Base-by-base conservation (phyloP, 1,140 invertebrate species). In the Hylyphantes graminicola region DNA sequence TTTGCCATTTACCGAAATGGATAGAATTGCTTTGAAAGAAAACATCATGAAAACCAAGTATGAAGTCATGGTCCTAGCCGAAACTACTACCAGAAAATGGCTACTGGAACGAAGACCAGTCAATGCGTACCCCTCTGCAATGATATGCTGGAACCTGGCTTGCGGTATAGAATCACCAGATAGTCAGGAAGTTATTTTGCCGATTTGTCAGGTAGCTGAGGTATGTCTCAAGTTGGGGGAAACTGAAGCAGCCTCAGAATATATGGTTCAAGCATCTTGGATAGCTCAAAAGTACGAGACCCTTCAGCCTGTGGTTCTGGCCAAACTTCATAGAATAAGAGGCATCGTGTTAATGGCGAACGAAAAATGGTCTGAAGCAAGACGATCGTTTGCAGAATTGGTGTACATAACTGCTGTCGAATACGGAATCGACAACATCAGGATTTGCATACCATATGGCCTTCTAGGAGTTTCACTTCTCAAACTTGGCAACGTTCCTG, bases 141-240 rank as follows among this genome's bases (percentile, higher is more conserved):
- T 82, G 67, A 82, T 64, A 0, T 12, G 70, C 5, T 74, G 57
- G 53, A 82, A 82, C 19, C 74, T 65, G 51, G 70, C 80, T 11
- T 54, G n/a, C 63, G 80, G 64, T 4, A 7, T 82, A 7, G 12
- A 55, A 0, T 72, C 53, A 0, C 12, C n/a, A 17, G 48, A 82
- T 17, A 21, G 48, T 48, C 11, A 12, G 2, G 59, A 54, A 74
- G 51, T 74, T 9, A 74, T 82, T 10, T 65, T 65, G 48, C 80
- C 80, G 2, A 67, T 51, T 8, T 82, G 80, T 67, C 57, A 74
- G 7, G 80, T 82, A 15, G 63, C 80, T 2, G 80, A 82, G 65
- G n/a, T 54, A n/a, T 82, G 53, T 57, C 21, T 82, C 3, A 17
- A 48, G 0, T 15, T 73, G 5, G 19, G 35, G 11, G 55, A 82